phyloP scores from a whole-genome alignment of 2,888 invertebrate genomes.

The Coelopa pilipes region DNA sequence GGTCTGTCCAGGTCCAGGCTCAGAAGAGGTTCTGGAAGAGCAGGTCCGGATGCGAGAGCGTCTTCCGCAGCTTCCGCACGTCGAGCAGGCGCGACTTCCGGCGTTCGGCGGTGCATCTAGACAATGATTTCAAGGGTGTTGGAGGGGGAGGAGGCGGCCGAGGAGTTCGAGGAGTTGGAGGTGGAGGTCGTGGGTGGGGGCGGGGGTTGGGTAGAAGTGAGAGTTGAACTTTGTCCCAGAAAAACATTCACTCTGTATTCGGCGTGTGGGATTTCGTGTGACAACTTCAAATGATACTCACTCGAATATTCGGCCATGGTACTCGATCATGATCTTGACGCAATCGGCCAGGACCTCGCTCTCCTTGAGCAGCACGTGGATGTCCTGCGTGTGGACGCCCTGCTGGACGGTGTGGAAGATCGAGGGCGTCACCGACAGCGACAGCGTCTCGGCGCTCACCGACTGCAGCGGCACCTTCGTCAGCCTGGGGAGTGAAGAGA shows the following conservation, averaged over 20 bases:
- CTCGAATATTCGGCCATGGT: constrained; percentile 63
- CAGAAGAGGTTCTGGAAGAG: constrained; percentile 58
- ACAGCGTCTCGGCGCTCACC: constrained; percentile 61
- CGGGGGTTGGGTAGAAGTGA: constrained; percentile 19
- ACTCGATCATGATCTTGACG: constrained; percentile 62
- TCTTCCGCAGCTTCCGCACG: constrained; percentile 58
- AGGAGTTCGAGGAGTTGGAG: too few species aligned
- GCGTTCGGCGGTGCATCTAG: constrained; percentile 58
- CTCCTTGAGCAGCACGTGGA: constrained; percentile 58
- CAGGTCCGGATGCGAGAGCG: constrained; percentile 60
- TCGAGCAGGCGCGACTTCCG: constrained; percentile 54
- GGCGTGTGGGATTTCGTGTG: neutral
- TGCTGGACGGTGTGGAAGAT: constrained; percentile 61
- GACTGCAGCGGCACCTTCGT: constrained; percentile 64
- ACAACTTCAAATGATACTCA: constrained; percentile 48
- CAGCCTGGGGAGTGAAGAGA: constrained; percentile 48
- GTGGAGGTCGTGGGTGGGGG: too few species aligned
- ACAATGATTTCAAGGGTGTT: neutral
- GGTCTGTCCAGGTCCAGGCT: too few species aligned
- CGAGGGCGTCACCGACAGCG: constrained; percentile 62
- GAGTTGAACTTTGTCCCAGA: constrained; percentile 10
- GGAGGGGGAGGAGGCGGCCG: too few species aligned
- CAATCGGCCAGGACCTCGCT: constrained; percentile 61
- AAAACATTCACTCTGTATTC: constrained; percentile 21
- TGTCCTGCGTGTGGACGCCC: constrained; percentile 57